Percentiles rank a stretch among this genome's conserved stretches.
Evolutionary conservation across 53 echinoderm and acorn worm species (phyloP).

Genomic region (Holothuria leucospilota): DNA sequence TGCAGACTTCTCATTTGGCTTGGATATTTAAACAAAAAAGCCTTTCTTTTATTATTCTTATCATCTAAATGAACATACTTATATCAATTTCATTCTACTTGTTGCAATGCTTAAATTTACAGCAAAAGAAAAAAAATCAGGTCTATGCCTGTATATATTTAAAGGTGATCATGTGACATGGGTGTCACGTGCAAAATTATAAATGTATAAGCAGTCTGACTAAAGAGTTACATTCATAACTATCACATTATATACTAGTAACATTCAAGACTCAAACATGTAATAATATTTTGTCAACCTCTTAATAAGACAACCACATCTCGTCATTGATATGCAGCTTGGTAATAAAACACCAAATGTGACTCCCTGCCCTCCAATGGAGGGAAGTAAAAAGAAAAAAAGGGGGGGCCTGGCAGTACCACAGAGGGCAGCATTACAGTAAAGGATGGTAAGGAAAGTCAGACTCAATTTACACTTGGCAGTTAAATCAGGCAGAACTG

Average conservation of each 20-base stretch:
- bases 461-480: no score
- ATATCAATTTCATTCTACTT: constrained; percentile 51
- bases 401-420: no score
- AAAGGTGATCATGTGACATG: constrained; percentile 32
- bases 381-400: no score
- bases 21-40: constrained; percentile 69
- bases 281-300: constrained; percentile 44
- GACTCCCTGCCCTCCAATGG: no score
- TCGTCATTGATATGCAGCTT: no score
- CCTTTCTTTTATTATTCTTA: constrained; percentile 34
- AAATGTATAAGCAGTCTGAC: constrained; percentile 15
- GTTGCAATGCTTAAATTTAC: constrained; percentile 53
- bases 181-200: constrained; percentile 34
- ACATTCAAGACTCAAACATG: constrained; percentile 45
- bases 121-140: constrained; percentile 9
- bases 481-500: no score
- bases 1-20: constrained; percentile 60
- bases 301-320: neutral
- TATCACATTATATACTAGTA: constrained; percentile 43
- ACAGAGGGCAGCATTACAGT: no score
- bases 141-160: constrained; percentile 19
- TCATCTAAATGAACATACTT: constrained; percentile 49
- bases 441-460: no score
- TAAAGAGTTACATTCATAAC: constrained; percentile 10
- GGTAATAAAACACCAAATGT: no score